Conservation (phyloP, 2,113 vertebrate genomes). For the Ameiurus melas region DNA sequence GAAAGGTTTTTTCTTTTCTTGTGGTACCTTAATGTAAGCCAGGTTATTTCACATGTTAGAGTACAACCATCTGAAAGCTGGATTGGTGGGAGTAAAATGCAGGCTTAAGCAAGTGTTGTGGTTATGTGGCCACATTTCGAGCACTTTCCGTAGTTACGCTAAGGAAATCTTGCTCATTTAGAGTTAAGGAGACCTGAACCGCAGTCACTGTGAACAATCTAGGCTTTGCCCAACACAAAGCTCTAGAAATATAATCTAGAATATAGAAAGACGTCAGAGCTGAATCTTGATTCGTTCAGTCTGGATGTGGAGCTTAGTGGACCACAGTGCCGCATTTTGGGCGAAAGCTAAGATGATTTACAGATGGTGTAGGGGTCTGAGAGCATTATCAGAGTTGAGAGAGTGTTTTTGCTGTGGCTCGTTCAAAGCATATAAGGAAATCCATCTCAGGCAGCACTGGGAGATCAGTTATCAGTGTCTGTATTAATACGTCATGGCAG, state of each 20-base stretch:
- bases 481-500: constrained; percentile 51
- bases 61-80: constrained; percentile 35
- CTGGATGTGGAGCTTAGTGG: constrained; percentile 34
- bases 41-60: constrained; percentile 26
- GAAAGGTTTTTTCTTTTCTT: constrained; percentile 38
- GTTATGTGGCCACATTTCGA: constrained; percentile 15
- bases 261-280: not conserved
- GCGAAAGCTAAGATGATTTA: constrained; percentile 46
- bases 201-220: constrained; percentile 4
- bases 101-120: constrained; percentile 5
- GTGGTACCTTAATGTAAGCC: constrained; percentile 44
- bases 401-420: constrained; percentile 45
- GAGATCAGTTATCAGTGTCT: constrained; percentile 30
- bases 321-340: constrained; percentile 26
- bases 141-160: constrained; percentile 10
- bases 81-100: constrained; percentile 4
- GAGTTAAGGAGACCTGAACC: not conserved
- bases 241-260: constrained; percentile 15
- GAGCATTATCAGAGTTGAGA: constrained; percentile 37
- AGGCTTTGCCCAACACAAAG: constrained; percentile 6
- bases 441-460: constrained; percentile 39
- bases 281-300: constrained; percentile 31
- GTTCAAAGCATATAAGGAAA: constrained; percentile 33
- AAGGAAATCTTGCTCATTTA: constrained; percentile 10
- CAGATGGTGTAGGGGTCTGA: constrained; percentile 51